Base-by-base conservation (phyloP, 2,888 invertebrate species). In the Punctoribates punctum region DNA sequence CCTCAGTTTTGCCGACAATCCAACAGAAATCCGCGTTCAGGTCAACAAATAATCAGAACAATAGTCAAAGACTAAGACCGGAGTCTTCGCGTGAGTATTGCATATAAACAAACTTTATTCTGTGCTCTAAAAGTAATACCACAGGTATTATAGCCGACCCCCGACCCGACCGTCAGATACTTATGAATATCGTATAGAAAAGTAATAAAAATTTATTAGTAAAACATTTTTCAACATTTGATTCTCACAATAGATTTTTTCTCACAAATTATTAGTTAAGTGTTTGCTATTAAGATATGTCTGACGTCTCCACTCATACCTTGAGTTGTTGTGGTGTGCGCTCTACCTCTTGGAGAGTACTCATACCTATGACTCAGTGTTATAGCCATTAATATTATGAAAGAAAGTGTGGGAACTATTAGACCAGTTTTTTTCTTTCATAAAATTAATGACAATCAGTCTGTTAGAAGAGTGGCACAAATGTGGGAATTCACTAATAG, bases 331-430 rank as follows among this genome's bases (percentile, higher is more conserved):
- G 25, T 25, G 23, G 23, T 25, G 13, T 57, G 57, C 23, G 57
- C 57, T 57, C 57, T 25, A 23, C 6, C 57, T 57, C 25, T 57
- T n/a, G 15, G n/a, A 3, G 15, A 42, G 15, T 48, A 13, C 3
- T 48, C 48, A 3, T 6, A 15, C n/a, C 48, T 48, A 11, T 48
- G 17, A 2, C 46, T 46, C 8, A 13, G 15, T 29, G 4, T 11
- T 27, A 62, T 27, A 13, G 62, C n/a, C n/a, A n/a, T 65, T 57
- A n/a, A 65, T 65, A n/a, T 17, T 17, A 65, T 65, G 27, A 29
- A 65, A 34, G 62, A 65, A 70, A 70, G 70, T 70, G 70, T 70
- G 70, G 70, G 70, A 70, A 70, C 11, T 70, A 70, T 70, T 70
- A 46, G 46, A 42, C 23, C 5, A 70, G 70, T 70, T 70, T 23